Evolutionary conservation across 2,113 vertebrate species (phyloP), one percentile per base, ranked within the genome.

Genomic region (Apistogramma diplotaenia): DNA sequence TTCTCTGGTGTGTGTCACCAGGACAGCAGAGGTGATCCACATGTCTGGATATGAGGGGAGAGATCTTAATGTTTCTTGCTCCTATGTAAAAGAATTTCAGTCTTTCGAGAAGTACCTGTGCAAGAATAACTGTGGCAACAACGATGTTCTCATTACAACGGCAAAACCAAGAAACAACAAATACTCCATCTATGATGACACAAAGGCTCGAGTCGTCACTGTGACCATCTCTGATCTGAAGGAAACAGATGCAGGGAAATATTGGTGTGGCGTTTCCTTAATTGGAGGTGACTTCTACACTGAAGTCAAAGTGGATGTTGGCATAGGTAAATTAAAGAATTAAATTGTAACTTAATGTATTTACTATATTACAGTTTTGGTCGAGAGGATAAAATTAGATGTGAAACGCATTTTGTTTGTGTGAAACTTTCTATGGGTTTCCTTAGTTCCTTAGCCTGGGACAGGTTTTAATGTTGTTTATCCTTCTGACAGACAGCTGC

Each of bases 401-500:
- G 37, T 46, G 61, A 67, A 46, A 46, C 23, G 1, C 19, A 0
- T 49, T 49, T 46, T 27, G 1, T 1, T 67, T 67, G 18, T 65
- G 43, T 67, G 37, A 67, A 9, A 46, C 1, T 49, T 67, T 0
- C 16, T 19, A 49, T 67, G 62, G 16, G 27, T 49, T 49, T 49
- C 46, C 62, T 49, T 67, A 4, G 21, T 43, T 33, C 46, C 49
- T 49, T 46, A 12, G 0, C 12, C 29, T 60, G 13, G 21, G 57
- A 53, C 0, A 19, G 1, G 19, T 5, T 60, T 23, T 12, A 3
- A 29, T 0, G 10, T 46, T 61, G 15, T 57, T 67, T 40, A 0
- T 74, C 31, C 6, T 25, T 2, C 33, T 67, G 4, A n/a, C 79
- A 92, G 91, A 88, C 77, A 79, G 6, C 8, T 92, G 89, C 58